Conservation (phyloP, 2,113 vertebrate species). For the Astatotilapia flaviijosephi region DNA sequence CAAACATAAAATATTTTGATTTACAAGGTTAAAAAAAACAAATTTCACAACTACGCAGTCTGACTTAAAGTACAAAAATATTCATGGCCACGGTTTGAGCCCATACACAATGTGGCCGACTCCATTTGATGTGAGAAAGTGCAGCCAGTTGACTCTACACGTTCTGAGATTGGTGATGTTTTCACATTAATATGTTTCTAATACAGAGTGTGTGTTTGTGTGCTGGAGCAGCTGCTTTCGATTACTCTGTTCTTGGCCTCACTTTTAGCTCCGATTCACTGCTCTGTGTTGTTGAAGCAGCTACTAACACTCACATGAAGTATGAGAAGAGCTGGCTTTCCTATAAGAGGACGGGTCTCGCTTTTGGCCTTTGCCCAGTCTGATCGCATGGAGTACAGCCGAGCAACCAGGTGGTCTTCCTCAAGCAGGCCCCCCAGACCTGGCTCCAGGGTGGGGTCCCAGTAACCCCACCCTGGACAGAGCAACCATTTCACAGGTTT, state of each 20-base stretch:
- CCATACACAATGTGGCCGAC: not conserved
- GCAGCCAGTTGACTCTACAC: not conserved
- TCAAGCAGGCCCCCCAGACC: not conserved
- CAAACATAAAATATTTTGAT: not conserved
- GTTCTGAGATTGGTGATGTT: not conserved
- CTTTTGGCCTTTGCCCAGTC: not conserved
- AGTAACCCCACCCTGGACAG: not conserved
- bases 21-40: not conserved
- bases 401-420: not conserved
- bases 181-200: not conserved
- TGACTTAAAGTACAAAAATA: not conserved
- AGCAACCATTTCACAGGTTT: not conserved
- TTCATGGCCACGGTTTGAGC: not conserved
- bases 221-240: not conserved
- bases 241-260: not conserved
- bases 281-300: not conserved
- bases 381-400: not conserved
- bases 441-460: not conserved
- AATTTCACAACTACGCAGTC: not conserved
- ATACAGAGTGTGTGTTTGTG: not conserved
- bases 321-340: not conserved
- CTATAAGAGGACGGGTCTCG: not conserved
- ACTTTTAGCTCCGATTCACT: not conserved
- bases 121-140: not conserved
- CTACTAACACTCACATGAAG: not conserved